Evolutionary conservation across 2,797 vertebrate genomes (phyloP).

Genomic region (Hafferia zeledoni): DNA sequence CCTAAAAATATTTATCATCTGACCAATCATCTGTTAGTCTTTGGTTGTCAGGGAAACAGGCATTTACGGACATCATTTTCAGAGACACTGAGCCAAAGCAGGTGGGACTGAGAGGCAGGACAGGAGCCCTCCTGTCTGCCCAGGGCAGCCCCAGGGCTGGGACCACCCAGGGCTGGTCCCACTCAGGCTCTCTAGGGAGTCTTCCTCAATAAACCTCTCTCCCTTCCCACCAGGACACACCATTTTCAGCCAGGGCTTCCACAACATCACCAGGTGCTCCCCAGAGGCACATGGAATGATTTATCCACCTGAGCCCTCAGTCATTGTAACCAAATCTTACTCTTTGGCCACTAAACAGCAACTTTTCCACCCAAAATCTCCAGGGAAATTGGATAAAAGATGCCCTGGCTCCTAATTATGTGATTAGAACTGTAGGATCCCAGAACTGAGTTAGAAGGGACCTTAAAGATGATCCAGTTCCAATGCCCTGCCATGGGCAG

Average conservation of each 20-base stretch:
- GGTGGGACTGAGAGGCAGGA: not conserved
- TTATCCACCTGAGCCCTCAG: rapidly evolving
- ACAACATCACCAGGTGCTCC: rapidly evolving
- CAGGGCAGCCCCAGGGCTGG: not conserved
- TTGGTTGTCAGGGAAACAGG: conserved; percentile 43
- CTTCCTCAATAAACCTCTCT: rapidly evolving
- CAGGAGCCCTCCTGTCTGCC: not conserved
- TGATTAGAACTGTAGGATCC: not conserved
- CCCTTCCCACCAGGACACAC: rapidly evolving
- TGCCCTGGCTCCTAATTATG: not conserved
- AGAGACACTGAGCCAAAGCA: not conserved
- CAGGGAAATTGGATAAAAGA: not conserved
- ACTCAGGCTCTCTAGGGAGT: rapidly evolving
- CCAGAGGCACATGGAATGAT: rapidly evolving
- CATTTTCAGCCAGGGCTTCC: rapidly evolving
- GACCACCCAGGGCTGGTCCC: rapidly evolving
- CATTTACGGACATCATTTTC: not conserved
- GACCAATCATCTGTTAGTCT: conserved; percentile 14
- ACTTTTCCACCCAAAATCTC: not conserved
- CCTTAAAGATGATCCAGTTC: not conserved
- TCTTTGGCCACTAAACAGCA: not conserved
- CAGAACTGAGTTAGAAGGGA: not conserved
- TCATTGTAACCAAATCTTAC: rapidly evolving
- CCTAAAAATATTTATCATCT: conserved; percentile 42
- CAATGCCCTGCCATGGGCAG: not conserved